Base-by-base conservation (phyloP, 2,113 vertebrate species). In the Panurus biarmicus region DNA sequence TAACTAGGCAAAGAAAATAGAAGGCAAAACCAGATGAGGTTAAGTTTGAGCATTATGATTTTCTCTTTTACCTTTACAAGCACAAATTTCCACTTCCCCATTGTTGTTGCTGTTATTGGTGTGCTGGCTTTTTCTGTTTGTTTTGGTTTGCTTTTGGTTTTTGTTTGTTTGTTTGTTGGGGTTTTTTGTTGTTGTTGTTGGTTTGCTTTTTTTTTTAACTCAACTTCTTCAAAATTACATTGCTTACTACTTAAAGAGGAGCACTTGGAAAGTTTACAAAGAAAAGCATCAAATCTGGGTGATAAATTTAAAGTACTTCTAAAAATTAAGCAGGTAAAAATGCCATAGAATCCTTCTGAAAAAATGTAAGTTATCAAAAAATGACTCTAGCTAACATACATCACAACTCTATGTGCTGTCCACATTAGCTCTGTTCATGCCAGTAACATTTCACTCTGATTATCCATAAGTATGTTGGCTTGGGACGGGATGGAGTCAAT, bases 1-100 rank as follows among this genome's bases (percentile, higher is more conserved):
- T 88, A 99, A 97, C 99, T 99, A 89, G 31, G 23, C 19, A 85
- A 74, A 88, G 89, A 44, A 94, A 96, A 94, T 64, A 66, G 31
- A 33, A 75, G 50, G 64, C 62, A 93, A 93, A 93, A 44, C 0
- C 47, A 84, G 14, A 22, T 60, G 9, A 83, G 35, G 7, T 79
- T 20, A 44, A 64, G 12, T 53, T 54, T 47, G 65, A 64, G 31
- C 19, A 28, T 61, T 25, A 36, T 2, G 14, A 44, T 61, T 77
- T 83, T 25, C 35, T 93, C 48, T 76, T 61, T 87, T 38, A 66
- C 9, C 16, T 25, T 65, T 51, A 38, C 3, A 72, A 36, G 36
- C 24, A 72, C 0, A 2, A 12, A 51, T 70, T 91, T 70, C 38
- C 22, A 78, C 2, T 3, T 35, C 10, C 15, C 6, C 20, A 14